Evolutionary conservation across 2,113 vertebrate species (phyloP).

Genomic region (Passer domesticus): DNA sequence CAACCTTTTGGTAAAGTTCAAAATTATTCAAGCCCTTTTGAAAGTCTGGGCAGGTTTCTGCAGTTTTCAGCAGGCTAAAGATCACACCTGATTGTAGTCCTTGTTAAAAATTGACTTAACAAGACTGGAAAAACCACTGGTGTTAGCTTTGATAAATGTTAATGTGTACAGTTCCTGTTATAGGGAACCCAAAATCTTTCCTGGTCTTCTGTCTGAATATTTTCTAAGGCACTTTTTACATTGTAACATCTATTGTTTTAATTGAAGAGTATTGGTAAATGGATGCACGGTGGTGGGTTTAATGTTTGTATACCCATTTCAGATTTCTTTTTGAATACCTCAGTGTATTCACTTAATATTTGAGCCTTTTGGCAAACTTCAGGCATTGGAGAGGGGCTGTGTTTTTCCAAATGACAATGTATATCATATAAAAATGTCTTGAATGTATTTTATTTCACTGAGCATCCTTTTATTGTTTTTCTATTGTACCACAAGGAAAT

Average conservation of each 20-base stretch:
- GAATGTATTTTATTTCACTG: neutral
- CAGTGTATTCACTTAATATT: neutral
- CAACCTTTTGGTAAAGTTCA: neutral
- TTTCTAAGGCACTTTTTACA: neutral
- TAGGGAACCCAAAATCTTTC: neutral
- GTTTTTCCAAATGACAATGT: neutral
- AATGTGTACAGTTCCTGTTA: neutral
- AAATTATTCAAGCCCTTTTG: neutral
- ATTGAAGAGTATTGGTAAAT: neutral
- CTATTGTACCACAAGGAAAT: neutral
- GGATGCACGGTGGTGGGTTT: neutral
- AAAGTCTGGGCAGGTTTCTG: neutral
- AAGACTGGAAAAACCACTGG: neutral
- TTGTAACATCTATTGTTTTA: neutral
- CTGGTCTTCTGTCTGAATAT: neutral
- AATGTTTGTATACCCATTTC: neutral
- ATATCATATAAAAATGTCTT: neutral
- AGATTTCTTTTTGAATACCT: neutral
- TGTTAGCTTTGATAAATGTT: neutral
- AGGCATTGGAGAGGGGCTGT: neutral
- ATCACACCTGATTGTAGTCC: neutral
- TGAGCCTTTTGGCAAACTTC: neutral
- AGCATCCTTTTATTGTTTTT: neutral
- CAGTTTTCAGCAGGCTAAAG: neutral
- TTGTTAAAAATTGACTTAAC: neutral